These are phyloP conservation scores for Pagetopsis macropterus DNA, from an alignment of 2,797 vertebrate genomes.

Conservation along the genomic window DNA sequence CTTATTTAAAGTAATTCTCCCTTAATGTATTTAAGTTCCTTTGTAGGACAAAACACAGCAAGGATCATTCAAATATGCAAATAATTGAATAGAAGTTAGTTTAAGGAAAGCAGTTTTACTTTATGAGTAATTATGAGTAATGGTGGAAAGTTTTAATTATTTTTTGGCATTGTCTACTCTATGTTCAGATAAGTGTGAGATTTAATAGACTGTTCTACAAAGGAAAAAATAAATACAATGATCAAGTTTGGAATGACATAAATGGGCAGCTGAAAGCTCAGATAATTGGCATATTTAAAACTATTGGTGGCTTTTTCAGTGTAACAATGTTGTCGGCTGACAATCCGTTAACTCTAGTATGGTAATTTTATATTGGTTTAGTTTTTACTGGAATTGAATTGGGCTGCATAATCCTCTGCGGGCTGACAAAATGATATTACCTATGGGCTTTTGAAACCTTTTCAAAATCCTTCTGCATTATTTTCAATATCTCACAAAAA, in stretches of 20 bases:
- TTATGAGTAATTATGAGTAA: no score
- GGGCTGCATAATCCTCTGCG: slow-evolving; percentile 41
- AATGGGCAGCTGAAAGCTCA: slow-evolving; percentile 38
- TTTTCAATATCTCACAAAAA: slow-evolving; percentile 16
- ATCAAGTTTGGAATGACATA: neutral
- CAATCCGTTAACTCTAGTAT: slow-evolving; percentile 53
- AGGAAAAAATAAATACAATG: neutral
- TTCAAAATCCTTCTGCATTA: slow-evolving; percentile 30
- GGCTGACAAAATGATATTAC: slow-evolving; percentile 31
- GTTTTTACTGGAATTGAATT: slow-evolving; percentile 12
- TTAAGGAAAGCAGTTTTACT: neutral
- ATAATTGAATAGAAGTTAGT: neutral
- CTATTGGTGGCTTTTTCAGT: slow-evolving; percentile 45
- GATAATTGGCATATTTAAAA: slow-evolving; percentile 55
- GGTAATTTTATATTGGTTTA: slow-evolving; percentile 19
- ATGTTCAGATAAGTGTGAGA: neutral
- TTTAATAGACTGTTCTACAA: slow-evolving; percentile 6
- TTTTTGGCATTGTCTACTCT: neutral
- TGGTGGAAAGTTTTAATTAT: neutral
- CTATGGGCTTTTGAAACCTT: slow-evolving; percentile 40
- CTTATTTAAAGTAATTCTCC: neutral
- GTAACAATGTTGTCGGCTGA: slow-evolving; percentile 42
- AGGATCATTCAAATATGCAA: neutral
- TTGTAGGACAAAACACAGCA: neutral
- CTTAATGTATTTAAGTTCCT: neutral